A percentile compares a stretch with the other conserved stretches of the same genome.
Conservation (phyloP, 2,888 invertebrate species). For the Clunio marinus region DNA sequence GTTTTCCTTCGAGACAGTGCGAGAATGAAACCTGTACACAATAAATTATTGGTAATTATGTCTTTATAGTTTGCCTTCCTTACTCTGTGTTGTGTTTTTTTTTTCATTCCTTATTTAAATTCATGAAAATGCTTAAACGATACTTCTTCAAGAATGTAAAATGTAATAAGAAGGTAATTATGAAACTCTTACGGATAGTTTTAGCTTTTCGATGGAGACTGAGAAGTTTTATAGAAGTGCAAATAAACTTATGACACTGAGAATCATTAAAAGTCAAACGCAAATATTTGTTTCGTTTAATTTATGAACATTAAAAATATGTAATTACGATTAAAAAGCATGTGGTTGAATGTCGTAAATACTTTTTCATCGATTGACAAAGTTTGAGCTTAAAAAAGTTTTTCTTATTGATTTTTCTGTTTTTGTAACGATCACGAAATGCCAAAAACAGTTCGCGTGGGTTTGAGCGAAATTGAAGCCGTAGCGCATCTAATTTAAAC, state of each 20-base stretch:
- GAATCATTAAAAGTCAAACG: constrained; percentile 25
- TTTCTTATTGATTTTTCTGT: background rate
- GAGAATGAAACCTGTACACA: constrained; percentile 23
- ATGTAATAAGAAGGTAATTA: background rate
- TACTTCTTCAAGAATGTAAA: background rate
- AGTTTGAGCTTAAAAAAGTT: too few relatives aligned
- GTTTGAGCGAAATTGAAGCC: constrained; percentile 26
- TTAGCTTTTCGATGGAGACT: constrained; percentile 4
- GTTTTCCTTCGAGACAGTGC: constrained; percentile 21
- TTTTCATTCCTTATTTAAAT: too few relatives aligned
- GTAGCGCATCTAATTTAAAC: constrained; percentile 32
- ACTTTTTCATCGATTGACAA: too few relatives aligned
- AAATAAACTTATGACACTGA: background rate
- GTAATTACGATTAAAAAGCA: constrained; percentile 27
- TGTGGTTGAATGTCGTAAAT: background rate
- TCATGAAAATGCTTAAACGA: too few relatives aligned
- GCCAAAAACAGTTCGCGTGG: constrained; percentile 3
- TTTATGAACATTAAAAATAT: constrained; percentile 21
- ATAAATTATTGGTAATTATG: constrained; percentile 37
- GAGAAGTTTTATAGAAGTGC: background rate
- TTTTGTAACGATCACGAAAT: too few relatives aligned
- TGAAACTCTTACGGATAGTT: background rate
- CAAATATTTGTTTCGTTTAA: background rate
- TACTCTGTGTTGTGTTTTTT: background rate
- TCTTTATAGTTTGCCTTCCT: background rate